Evolutionary conservation across 2,797 vertebrate species (phyloP).

Genomic region (Tamandua tetradactyla): DNA sequence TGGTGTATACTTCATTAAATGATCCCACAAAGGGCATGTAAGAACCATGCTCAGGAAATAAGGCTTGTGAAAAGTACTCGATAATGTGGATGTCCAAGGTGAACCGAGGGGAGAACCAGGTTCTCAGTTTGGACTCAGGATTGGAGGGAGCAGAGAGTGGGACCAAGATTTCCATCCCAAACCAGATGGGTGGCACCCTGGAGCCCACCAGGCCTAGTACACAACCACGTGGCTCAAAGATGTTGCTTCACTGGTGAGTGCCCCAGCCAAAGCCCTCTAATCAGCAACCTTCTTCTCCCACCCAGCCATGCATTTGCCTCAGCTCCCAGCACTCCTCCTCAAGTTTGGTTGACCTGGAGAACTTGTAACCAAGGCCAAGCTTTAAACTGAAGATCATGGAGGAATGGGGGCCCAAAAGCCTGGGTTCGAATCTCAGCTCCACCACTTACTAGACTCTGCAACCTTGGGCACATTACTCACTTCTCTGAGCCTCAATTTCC

Average conservation of each 20-base stretch:
- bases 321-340: not conserved
- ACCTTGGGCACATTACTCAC: not conserved
- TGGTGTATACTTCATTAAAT: not conserved
- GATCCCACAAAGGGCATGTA: not conserved
- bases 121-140: not conserved
- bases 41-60: not conserved
- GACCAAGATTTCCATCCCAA: not conserved
- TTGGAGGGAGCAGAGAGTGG: not conserved
- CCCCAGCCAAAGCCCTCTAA: too few species aligned
- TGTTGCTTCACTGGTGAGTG: not conserved
- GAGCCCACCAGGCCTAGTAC: not conserved
- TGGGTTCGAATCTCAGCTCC: not conserved
- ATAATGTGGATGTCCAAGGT: not conserved
- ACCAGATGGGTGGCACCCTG: not conserved
- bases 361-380: not conserved
- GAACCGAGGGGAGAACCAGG: not conserved
- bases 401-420: not conserved
- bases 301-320: not conserved
- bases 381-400: not conserved
- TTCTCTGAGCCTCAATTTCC: not conserved
- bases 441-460: not conserved
- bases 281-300: not conserved
- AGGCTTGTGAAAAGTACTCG: not conserved
- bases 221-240: not conserved
- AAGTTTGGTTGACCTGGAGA: not conserved